Base-by-base conservation (phyloP, 2,888 invertebrate genomes). In the Drosophila paranaensis region DNA sequence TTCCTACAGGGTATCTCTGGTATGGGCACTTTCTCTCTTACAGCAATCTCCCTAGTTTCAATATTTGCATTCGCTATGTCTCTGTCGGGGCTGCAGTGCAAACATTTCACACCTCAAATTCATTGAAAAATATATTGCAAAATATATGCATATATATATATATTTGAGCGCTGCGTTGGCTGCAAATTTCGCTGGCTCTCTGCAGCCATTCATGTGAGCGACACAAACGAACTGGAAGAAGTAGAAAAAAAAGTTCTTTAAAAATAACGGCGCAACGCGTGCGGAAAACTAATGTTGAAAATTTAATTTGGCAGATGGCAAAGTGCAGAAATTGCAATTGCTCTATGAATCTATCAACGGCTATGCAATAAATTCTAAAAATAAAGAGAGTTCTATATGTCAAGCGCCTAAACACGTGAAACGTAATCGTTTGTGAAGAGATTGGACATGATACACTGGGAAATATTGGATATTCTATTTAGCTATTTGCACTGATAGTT, bases 81-180 rank as follows among this genome's bases (percentile, higher is more conserved):
- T 57, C 20, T 39, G 33, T 35, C 39, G 46, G 56, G 48, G 43
- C 68, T 57, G 27, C 57, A 62, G 61, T 58, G 69, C 73, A 73
- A 62, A 73, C 72, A 87, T 71, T 84, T 84, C 85, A 82, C 83
- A 84, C 83, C 83, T 81, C 71, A 53, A 53, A 76, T 72, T 78
- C 74, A 84, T 79, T 70, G 81, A 70, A 70, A 75, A 73, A 74
- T 81, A 66, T 67, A 81, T 85, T 71, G 79, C 70, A 74, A 27
- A 79, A 39, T n/a, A n/a, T n/a, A n/a, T n/a, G n/a, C n/a, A n/a
- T n/a, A n/a, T 39, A n/a, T 40, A 40, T 64, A 79, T 45, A 45
- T 45, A 20, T 72, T 57, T 27, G 3, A 50, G 61, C 53, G 11
- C 3, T 61, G 73, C 73, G 72, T 79, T 48, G 30, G 80, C 82